phyloP scores from a whole-genome alignment of 2,797 vertebrate species.

The Myotis findleyi region DNA sequence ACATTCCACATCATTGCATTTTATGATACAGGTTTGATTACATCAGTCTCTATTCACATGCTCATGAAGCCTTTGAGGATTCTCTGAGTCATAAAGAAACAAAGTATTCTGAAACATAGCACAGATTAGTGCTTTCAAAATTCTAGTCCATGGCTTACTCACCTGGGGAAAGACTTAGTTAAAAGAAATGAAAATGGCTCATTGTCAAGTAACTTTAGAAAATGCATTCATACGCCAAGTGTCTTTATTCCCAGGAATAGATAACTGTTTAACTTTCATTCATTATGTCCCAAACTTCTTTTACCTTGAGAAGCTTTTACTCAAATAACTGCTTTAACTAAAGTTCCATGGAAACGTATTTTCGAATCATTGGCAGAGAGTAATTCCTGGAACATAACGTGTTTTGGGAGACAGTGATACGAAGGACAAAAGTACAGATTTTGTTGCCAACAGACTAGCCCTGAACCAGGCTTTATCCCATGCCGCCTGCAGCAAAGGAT shows the following conservation, averaged over 20 bases:
- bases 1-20: neutral
- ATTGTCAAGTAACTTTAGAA: constrained; percentile 3
- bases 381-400: neutral
- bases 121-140: neutral
- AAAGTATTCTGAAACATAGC: neutral
- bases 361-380: neutral
- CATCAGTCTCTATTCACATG: neutral
- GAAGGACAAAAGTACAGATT: neutral
- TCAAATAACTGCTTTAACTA: neutral
- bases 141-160: neutral
- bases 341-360: neutral
- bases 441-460: neutral
- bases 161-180: neutral
- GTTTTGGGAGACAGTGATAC: neutral
- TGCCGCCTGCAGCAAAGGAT: neutral
- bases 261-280: neutral
- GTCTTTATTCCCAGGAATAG: neutral
- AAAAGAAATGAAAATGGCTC: neutral
- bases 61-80: neutral
- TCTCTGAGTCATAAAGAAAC: neutral
- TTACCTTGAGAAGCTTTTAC: neutral
- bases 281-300: neutral
- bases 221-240: neutral
- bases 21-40: neutral
- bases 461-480: neutral